These are phyloP conservation scores for Nematolebias whitei DNA, from an alignment of 2,113 vertebrate species.

Conservation along the genomic window DNA sequence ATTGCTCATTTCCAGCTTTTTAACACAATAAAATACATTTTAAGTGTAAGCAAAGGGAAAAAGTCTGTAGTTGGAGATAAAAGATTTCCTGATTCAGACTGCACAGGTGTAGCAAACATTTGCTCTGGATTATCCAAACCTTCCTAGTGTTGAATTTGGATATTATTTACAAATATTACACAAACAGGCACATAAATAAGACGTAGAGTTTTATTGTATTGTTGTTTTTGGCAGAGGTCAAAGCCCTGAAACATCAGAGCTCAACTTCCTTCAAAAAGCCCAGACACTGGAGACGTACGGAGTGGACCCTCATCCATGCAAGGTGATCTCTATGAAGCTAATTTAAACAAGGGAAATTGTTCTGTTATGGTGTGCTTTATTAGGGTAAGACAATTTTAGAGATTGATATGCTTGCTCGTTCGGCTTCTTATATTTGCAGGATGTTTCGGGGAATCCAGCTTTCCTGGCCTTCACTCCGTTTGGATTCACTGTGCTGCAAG, in stretches of 20 bases:
- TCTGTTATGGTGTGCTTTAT: not conserved
- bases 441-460: conserved; percentile 93
- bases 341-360: not conserved
- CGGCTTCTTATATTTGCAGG: conserved; percentile 80
- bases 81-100: no score
- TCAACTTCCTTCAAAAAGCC: conserved; percentile 95
- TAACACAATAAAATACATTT: not conserved
- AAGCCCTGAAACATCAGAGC: conserved; percentile 90
- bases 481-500: conserved; percentile 96
- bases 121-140: no score
- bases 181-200: not conserved
- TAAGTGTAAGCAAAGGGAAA: not conserved
- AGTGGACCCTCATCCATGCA: conserved; percentile 96
- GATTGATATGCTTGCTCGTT: no score
- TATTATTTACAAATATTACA: not conserved
- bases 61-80: no score
- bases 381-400: not conserved
- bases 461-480: conserved; percentile 97
- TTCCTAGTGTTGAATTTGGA: no score
- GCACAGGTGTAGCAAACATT: no score
- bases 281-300: conserved; percentile 98
- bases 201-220: conserved; percentile 75
- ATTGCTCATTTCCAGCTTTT: conserved; percentile 25
- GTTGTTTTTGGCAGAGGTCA: conserved; percentile 82
- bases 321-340: conserved; percentile 78